Conservation (phyloP, 1,140 invertebrate genomes). For the Brachionus paranguensis region DNA sequence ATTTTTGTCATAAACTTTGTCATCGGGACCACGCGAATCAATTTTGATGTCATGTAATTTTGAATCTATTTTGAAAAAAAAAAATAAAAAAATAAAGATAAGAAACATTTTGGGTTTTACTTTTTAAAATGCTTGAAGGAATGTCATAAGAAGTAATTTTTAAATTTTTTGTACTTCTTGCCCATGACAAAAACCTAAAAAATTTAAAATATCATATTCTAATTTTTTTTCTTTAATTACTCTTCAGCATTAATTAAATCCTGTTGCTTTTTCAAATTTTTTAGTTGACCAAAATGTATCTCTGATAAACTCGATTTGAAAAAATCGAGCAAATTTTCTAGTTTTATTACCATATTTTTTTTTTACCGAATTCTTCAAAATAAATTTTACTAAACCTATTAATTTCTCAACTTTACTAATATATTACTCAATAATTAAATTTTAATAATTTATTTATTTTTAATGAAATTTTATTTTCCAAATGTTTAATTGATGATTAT, state of each 20-base stretch:
- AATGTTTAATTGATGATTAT: conserved; percentile 17
- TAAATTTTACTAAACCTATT: neutral
- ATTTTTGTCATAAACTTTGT: conserved; percentile 50
- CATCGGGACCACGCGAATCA: conserved; percentile 48
- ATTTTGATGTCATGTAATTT: conserved; percentile 50
- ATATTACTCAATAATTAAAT: neutral
- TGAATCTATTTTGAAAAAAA: conserved; percentile 40
- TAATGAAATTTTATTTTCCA: conserved; percentile 32
- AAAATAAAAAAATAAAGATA: neutral
- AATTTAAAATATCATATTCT: neutral
- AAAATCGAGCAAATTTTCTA: neutral
- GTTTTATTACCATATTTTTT: neutral
- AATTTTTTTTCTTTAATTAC: neutral
- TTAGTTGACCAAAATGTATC: neutral
- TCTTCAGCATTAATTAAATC: neutral
- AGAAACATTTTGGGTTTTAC: neutral
- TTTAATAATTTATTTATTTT: neutral
- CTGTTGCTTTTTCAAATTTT: neutral
- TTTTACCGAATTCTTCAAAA: neutral
- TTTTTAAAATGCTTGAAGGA: neutral
- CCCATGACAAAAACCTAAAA: neutral
- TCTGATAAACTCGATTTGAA: neutral
- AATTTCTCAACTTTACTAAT: neutral
- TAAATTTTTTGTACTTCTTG: neutral
- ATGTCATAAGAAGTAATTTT: neutral